These are phyloP conservation scores for Crypturellus tataupa DNA, from an alignment of 2,797 vertebrate genomes.

Conservation along the genomic window DNA sequence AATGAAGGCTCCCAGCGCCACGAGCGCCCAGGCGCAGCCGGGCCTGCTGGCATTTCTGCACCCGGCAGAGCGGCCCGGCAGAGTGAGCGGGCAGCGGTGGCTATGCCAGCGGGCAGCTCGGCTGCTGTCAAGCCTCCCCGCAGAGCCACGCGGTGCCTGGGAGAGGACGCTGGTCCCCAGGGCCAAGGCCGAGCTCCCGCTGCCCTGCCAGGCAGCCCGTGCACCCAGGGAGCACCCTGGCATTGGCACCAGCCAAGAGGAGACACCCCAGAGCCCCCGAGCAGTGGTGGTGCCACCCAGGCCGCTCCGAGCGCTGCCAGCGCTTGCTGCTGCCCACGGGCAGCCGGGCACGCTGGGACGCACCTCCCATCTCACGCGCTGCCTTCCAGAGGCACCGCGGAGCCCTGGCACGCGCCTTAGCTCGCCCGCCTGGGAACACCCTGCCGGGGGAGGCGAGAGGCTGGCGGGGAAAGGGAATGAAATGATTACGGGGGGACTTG, in stretches of 20 bases:
- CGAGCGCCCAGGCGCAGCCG: background rate
- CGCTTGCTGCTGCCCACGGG: no score
- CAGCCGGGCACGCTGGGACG: no score
- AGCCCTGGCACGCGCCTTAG: no score
- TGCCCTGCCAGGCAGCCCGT: background rate
- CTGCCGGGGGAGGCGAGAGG: background rate
- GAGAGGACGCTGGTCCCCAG: no score
- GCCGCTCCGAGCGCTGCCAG: background rate
- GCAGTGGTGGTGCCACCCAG: background rate
- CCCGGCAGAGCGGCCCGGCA: no score
- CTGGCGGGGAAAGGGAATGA: background rate
- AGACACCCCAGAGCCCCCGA: background rate
- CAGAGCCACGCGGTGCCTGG: background rate
- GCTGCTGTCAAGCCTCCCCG: background rate
- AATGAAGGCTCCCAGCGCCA: constrained; percentile 55
- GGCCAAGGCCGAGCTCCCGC: background rate
- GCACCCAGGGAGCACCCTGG: background rate
- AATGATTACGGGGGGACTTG: background rate
- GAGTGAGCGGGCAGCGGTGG: background rate
- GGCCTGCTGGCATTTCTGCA: background rate
- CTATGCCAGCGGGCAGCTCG: background rate
- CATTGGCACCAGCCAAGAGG: no score
- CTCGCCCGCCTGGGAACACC: no score
- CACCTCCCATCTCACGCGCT: no score
- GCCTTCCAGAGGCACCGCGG: no score